Base-by-base conservation (phyloP, 2,888 invertebrate genomes). In the Deroplatys truncata region DNA sequence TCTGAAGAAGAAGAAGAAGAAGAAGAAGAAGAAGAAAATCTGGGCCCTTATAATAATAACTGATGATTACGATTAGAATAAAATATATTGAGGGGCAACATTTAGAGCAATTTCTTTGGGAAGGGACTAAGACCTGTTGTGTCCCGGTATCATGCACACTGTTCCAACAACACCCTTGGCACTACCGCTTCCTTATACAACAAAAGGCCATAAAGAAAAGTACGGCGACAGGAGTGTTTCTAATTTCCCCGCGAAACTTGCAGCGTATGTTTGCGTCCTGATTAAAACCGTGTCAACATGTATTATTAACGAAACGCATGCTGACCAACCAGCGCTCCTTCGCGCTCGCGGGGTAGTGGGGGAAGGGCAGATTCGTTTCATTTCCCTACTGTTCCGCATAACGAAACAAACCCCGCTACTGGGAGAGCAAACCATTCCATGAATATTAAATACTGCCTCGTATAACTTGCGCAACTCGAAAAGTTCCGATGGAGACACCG, bases 391-490 rank as follows among this genome's bases (percentile, higher is more conserved):
- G 72, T 82, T 28, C 86, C 56, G 28, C 86, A 72, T 86, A 86
- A 86, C 86, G 86, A 82, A 87, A 87, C 87, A 87, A 87, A 82
- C 29, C 31, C 28, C 20, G 82, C 87, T 83, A 83, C 83, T 83
- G 72, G 83, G 83, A 43, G 83, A 83, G n/a, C 82, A 83, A 35
- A 87, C 87, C 87, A 87, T 83, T 87, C 83, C 87, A 87, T 87
- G 87, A 87, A 87, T 87, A 87, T 87, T 87, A 87, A 87, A 87
- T 87, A 87, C 87, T n/a, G 31, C 15, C 83, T 87, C 82, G 83
- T 82, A 87, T 87, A 87, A 87, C 87, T 87, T 83, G 35, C 86
- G 56, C 35, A 85, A 85, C 28, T 85, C 85, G 31, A 28, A 82
- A 86, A 87, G 87, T 87, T 87, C 82, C 87, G 82, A 87, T 83